phyloP scores from a whole-genome alignment of 2,113 vertebrate species.

The Sorex araneus region DNA sequence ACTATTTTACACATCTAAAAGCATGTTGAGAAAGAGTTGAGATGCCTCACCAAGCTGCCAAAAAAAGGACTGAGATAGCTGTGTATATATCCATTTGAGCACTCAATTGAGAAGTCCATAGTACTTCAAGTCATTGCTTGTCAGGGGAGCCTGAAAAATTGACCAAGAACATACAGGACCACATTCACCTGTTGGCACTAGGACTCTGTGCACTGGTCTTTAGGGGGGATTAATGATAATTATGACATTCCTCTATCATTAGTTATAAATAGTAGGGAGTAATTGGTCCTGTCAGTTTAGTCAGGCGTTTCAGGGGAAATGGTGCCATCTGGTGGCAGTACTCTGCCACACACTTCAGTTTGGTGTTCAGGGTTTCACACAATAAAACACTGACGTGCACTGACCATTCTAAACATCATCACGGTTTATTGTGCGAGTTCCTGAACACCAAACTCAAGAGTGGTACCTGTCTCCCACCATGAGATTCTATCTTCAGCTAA shows the following conservation, averaged over 20 bases:
- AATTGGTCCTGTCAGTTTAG: background rate
- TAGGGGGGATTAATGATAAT: background rate
- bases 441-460: background rate
- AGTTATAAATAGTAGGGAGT: background rate
- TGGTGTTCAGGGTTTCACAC: no score
- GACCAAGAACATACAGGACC: background rate
- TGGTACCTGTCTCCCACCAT: background rate
- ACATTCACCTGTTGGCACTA: background rate
- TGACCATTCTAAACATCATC: no score
- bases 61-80: background rate
- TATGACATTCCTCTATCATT: background rate
- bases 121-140: background rate
- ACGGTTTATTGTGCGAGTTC: no score
- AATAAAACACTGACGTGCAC: no score
- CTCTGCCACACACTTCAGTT: background rate
- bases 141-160: background rate
- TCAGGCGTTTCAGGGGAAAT: background rate
- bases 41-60: background rate
- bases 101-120: background rate
- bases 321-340: conserved; percentile 70
- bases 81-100: background rate
- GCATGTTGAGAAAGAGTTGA: background rate
- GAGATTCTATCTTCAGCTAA: background rate
- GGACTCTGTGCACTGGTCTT: background rate
- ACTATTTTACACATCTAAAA: background rate